phyloP scores from a whole-genome alignment of 2,113 vertebrate genomes.

The Oxyruncus cristatus region DNA sequence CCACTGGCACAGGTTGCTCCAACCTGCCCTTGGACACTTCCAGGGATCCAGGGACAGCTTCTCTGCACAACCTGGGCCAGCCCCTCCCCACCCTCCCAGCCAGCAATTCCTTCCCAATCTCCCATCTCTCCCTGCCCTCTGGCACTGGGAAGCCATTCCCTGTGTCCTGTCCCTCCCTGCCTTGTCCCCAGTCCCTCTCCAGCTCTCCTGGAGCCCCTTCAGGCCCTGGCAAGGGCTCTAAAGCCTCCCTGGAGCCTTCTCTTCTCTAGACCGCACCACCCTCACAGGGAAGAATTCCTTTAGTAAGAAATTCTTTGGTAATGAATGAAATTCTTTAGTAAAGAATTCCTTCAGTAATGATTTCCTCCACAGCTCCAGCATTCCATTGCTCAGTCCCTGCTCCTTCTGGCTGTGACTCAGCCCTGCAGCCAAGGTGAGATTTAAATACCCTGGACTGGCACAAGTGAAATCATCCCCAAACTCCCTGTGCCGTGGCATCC shows the following conservation, averaged over 20 bases:
- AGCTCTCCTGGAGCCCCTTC: neutral
- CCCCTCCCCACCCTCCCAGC: neutral
- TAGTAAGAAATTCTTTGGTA: neutral
- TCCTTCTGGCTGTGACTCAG: neutral
- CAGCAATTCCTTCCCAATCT: neutral
- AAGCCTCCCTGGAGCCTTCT: neutral
- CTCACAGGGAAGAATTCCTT: neutral
- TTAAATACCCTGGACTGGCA: neutral
- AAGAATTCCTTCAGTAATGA: neutral
- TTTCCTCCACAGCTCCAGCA: neutral
- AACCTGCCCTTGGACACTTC: neutral
- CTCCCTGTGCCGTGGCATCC: neutral
- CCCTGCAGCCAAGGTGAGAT: neutral
- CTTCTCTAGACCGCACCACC: neutral
- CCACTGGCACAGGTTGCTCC: neutral
- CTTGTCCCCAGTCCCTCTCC: neutral
- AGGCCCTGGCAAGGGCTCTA: neutral
- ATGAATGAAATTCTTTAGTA: neutral
- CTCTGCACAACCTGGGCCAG: neutral
- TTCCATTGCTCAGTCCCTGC: neutral
- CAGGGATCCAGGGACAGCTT: neutral
- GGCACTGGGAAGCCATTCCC: neutral
- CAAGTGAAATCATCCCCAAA: neutral
- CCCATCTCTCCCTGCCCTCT: neutral
- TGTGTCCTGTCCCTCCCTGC: neutral